Evolutionary conservation across 2,113 vertebrate genomes (phyloP), one percentile per base, ranked within the genome.

Genomic region (Cyprinus carpio): DNA sequence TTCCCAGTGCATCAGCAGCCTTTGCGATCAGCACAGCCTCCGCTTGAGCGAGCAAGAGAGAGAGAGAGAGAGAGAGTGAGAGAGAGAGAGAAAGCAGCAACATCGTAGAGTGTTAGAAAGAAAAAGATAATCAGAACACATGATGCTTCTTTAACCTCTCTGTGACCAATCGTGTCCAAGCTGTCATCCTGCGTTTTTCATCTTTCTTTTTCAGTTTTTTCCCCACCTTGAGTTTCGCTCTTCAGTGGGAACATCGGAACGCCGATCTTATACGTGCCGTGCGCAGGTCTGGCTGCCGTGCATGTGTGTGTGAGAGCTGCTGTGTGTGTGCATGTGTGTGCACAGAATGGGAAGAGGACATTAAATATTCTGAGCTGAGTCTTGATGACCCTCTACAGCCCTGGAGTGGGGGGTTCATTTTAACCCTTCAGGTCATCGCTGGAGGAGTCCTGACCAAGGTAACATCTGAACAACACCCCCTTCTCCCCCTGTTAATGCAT

Each of bases 1-100:
- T 94, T 90, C 91, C 90, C 87, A 88, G 90, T 90, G 92, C 82
- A 90, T 90, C 91, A 81, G 91, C 91, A 82, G 91, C 90, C 91
- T 85, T 75, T 81, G 71, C 77, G 31, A 67, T 51, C 83, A 37
- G 15, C 86, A 87, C 85, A 82, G 84, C 88, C 58, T 90, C 83
- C 89, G 31, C 62, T 27, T 29, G 62, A 64, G 46, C 58, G 43
- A 49, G 80, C n/a, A n/a, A 65, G 16, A 78, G 60, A 78, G 49
- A 43, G 74, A 85, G 51, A 58, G 80, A 74, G 23, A 74, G 60
- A 78, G 49, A 56, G 74, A 85, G 51, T 54, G 87, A 64, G 79
- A 40, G 80, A 75, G 64, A 85, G 80, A 85, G 27, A 75, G 27
- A 83, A 12, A 62, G 27, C 69, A 75, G 58, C 56, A 65, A 77